A percentile compares a stretch with the other conserved stretches of the same genome.
Evolutionary conservation across 2,888 invertebrate genomes (phyloP).

Genomic region (Orthosia cruda): DNA sequence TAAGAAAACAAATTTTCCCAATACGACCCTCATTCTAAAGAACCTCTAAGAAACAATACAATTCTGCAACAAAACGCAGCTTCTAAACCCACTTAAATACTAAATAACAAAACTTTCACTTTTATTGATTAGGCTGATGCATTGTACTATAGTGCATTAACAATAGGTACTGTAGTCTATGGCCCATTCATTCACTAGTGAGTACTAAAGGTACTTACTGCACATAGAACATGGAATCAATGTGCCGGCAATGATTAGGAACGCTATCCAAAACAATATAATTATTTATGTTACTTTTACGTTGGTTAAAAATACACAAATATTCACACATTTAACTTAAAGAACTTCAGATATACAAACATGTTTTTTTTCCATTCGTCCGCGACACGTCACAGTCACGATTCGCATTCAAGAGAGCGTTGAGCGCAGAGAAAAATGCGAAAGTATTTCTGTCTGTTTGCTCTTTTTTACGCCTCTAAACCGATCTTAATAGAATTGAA

Average conservation of each 20-base stretch:
- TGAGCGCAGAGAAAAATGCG: too few species aligned
- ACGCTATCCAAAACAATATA: too few species aligned
- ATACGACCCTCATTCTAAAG: not conserved
- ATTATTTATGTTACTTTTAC: too few species aligned
- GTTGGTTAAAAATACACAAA: too few species aligned
- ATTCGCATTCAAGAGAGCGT: too few species aligned
- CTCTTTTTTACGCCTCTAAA: too few species aligned
- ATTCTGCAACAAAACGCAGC: not conserved
- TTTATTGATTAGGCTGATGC: constrained; percentile 37
- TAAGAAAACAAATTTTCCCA: not conserved
- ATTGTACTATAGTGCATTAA: constrained; percentile 20
- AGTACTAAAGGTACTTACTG: not conserved
- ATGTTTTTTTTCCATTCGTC: too few species aligned
- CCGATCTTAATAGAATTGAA: too few species aligned
- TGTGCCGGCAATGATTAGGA: not conserved
- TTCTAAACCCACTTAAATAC: constrained; percentile 4
- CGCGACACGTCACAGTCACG: too few species aligned
- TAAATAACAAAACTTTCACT: constrained; percentile 47
- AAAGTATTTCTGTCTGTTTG: too few species aligned
- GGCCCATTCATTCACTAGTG: constrained; percentile 41
- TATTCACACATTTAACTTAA: too few species aligned
- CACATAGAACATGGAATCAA: not conserved
- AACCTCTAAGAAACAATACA: constrained; percentile 14
- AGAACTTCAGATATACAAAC: too few species aligned
- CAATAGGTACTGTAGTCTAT: constrained; percentile 34